phyloP scores from a whole-genome alignment of 2,113 vertebrate genomes.

The Mastomys coucha region DNA sequence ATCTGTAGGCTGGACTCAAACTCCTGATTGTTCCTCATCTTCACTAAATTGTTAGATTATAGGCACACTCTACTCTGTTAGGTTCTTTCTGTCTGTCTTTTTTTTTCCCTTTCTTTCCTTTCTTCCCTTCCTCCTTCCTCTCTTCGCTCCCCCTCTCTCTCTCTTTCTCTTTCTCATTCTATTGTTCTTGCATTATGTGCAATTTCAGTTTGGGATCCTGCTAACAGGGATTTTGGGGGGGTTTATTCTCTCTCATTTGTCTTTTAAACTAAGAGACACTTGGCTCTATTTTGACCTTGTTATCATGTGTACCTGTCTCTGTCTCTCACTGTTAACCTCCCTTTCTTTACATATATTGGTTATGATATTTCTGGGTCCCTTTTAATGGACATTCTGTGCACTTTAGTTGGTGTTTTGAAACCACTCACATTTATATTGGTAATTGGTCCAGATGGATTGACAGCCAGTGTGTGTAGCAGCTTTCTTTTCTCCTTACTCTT shows the following conservation, averaged over 20 bases:
- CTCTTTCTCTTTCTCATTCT: neutral
- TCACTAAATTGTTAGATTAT: neutral
- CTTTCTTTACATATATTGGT: neutral
- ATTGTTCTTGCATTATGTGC: neutral
- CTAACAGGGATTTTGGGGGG: too few relatives aligned
- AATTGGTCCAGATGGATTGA: neutral
- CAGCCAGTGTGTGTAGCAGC: neutral
- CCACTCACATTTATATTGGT: neutral
- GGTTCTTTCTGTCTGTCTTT: neutral
- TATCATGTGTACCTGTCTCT: neutral
- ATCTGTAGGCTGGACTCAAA: neutral
- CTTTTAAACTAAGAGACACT: neutral
- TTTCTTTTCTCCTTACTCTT: neutral
- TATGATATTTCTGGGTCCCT: neutral
- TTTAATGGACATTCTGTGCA: neutral
- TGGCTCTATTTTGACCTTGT: neutral
- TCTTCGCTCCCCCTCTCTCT: accelerated
- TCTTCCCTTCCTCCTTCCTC: accelerated
- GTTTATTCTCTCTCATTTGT: neutral
- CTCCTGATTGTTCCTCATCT: neutral
- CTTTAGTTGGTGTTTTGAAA: neutral
- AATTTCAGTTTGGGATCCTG: neutral
- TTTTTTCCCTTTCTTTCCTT: too few relatives aligned
- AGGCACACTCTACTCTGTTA: neutral
- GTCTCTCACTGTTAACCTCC: neutral